phyloP scores from a whole-genome alignment of 2,113 vertebrate genomes.

The Salvelinus fontinalis region DNA sequence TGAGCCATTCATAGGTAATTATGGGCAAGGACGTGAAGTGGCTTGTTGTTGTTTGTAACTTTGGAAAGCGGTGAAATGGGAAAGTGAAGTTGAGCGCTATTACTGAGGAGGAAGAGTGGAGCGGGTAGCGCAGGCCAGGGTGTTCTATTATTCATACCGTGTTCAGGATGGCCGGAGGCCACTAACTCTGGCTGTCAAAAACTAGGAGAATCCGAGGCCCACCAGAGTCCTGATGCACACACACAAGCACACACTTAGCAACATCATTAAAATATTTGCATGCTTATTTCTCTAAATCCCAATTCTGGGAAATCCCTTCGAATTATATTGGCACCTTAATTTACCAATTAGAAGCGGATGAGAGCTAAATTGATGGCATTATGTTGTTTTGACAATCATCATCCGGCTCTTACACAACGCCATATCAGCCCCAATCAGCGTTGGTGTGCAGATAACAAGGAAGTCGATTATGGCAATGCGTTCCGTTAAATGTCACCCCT shows the following conservation, averaged over 20 bases:
- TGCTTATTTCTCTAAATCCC: not conserved
- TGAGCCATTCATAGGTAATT: too few relatives aligned
- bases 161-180: conserved; percentile 26
- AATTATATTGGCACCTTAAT: not conserved
- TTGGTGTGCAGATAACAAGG: conserved; percentile 9
- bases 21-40: not conserved
- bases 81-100: conserved; percentile 13
- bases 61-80: not conserved
- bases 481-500: conserved; percentile 42
- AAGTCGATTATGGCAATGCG: conserved; percentile 11
- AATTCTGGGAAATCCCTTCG: too few relatives aligned
- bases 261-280: not conserved
- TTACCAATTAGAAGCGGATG: conserved; percentile 38
- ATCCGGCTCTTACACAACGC: conserved; percentile 15
- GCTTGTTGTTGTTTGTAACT: not conserved
- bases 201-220: conserved; percentile 30
- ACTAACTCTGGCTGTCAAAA: conserved; percentile 40
- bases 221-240: not conserved
- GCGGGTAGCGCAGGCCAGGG: not conserved
- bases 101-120: conserved; percentile 7
- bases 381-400: conserved; percentile 39
- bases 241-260: not conserved
- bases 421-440: conserved; percentile 15
- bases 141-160: conserved; percentile 44
- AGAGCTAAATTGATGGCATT: conserved; percentile 28